Evolutionary conservation across 30 jellyfish, hydroid and myxozoan genomes (phyloP), one percentile per base, ranked within the genome.

Genomic region (Morbakka virulenta): DNA sequence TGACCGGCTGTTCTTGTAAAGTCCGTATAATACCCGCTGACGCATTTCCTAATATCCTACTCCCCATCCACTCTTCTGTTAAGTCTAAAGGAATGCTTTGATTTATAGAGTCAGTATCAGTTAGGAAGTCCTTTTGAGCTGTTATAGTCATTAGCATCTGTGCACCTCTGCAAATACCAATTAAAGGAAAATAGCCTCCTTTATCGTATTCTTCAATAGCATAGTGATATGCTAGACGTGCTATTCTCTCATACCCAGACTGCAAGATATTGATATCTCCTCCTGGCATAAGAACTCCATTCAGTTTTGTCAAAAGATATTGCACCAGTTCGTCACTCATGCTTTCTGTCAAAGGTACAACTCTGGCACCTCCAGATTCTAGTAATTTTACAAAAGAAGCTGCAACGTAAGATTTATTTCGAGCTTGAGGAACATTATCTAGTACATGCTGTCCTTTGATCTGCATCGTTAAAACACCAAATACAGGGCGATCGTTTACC

Each of bases 161-260:
- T 24, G 97, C 80, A 0, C 97, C 97, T 20, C 97, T 73, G 87
- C 97, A 88, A 0, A 88, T 81, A 13, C 97, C 97, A 48, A 88
- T 79, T 11, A 88, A 77, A 0, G 97, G 97, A 25, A 72, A 64
- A 33, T 80, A 86, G 13, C 89, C 89, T 75, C 82, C 89, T 31
- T 77, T 83, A 51, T 89, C 97, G 76, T 49, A 28, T 52, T 74
- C 70, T n/a, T n/a, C n/a, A 34, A 57, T 57, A 1, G 97, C 81
- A 52, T 72, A 81, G 24, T 76, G 77, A 47, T 65, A 72, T 29
- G 70, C 83, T 74, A 72, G 82, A 22, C 85, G 63, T 12, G 95
- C 64, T 33, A 87, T 87, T 66, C 82, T 80, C 36, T 80, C 94
- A 66, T 87, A 87, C 11, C 89, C 95, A 17, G 96, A 87, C 62